A percentile compares a stretch with the other conserved stretches of the same genome.
Evolutionary conservation across 2,113 vertebrate genomes (phyloP).

Genomic region (Morone saxatilis): DNA sequence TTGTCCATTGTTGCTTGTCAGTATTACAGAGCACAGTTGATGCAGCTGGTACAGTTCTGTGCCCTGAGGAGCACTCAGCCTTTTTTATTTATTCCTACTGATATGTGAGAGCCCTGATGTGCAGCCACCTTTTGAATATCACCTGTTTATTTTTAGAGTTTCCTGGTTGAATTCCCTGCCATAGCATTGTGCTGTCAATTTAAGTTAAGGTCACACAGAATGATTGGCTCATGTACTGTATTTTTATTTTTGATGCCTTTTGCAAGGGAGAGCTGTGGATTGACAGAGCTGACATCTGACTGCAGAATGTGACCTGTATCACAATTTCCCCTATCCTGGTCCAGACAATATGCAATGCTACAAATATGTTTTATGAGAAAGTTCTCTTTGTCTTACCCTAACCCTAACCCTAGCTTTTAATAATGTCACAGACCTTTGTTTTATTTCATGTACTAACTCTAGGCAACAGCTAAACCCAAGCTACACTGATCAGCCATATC

Average conservation of each 20-base stretch:
- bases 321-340: background rate
- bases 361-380: background rate
- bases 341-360: background rate
- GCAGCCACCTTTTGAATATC: background rate
- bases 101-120: background rate
- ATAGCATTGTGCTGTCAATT: background rate
- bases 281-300: background rate
- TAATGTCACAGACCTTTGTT: background rate
- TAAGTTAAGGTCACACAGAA: background rate
- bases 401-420: too few species aligned
- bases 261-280: background rate
- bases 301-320: background rate
- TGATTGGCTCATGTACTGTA: conserved; percentile 5
- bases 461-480: background rate
- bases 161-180: background rate
- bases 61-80: background rate
- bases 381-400: background rate
- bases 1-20: background rate
- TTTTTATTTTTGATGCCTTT: background rate
- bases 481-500: too few species aligned
- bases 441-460: background rate
- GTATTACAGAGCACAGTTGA: background rate
- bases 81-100: conserved; percentile 5
- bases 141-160: conserved; percentile 2
- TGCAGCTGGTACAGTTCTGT: conserved; percentile 12